Percentiles rank a stretch among this genome's conserved stretches.
phyloP scores from a whole-genome alignment of 2,113 vertebrate species.

The Thunnus thynnus region DNA sequence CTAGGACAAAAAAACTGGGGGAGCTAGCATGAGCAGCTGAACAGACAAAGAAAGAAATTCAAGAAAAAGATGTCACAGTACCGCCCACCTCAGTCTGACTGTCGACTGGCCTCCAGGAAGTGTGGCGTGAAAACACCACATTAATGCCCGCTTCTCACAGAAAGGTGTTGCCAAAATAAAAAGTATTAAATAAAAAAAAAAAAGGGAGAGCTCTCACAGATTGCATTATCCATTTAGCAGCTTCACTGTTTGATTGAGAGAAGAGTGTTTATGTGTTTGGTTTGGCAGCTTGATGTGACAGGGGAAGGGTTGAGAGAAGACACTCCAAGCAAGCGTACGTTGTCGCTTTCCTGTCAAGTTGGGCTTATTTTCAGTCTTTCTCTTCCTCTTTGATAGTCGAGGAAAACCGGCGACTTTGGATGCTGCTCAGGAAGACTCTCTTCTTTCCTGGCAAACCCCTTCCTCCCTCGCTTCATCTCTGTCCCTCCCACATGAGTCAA shows the following conservation, averaged over 20 bases:
- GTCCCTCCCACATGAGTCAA: constrained; percentile 12
- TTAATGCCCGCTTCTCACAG: constrained; percentile 11
- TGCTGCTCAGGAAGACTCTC: neutral
- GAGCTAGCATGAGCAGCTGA: neutral
- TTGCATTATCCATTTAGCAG: neutral
- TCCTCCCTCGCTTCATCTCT: neutral
- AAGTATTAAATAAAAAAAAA: neutral
- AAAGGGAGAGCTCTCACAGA: neutral
- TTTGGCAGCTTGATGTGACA: constrained; percentile 11
- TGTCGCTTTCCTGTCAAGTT: neutral
- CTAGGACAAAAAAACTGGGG: neutral
- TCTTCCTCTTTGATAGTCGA: constrained; percentile 6
- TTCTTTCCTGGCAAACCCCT: neutral
- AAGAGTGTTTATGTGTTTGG: neutral
- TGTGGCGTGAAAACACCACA: constrained; percentile 9
- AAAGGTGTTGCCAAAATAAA: constrained; percentile 24
- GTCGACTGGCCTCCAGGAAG: constrained; percentile 4
- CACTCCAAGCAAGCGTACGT: neutral
- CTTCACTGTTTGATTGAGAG: neutral
- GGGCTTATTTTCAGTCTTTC: neutral
- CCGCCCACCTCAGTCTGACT: constrained; percentile 35
- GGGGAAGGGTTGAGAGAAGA: neutral
- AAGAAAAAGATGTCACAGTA: constrained; percentile 22
- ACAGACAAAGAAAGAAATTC: neutral
- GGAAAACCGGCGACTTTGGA: neutral